Evolutionary conservation across 2,113 vertebrate genomes (phyloP).

Genomic region (Eubucco bourcierii): DNA sequence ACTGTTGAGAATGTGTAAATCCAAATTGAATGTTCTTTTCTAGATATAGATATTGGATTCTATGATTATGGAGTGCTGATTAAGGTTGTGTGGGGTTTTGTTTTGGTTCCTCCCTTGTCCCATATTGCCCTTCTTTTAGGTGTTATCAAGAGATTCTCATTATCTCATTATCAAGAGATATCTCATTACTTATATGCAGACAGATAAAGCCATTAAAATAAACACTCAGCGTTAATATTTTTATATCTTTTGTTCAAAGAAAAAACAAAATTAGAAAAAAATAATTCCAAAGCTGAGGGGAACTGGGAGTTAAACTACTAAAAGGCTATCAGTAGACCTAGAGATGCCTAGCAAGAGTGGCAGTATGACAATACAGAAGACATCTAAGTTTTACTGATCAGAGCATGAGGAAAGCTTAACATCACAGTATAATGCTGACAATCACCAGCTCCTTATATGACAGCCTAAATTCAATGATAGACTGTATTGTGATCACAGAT

Average conservation of each 20-base stretch:
- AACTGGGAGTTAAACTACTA: background rate
- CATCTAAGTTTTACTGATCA: background rate
- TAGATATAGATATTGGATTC: background rate
- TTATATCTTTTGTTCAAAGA: background rate
- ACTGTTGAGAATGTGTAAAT: background rate
- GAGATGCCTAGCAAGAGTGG: background rate
- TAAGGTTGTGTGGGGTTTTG: background rate
- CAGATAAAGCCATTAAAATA: background rate
- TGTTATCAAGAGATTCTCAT: background rate
- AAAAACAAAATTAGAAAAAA: background rate
- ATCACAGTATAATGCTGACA: background rate
- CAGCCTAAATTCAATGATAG: background rate
- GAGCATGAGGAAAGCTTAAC: background rate
- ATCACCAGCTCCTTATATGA: background rate
- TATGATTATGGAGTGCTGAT: background rate
- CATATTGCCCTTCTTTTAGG: background rate
- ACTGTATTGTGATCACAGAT: background rate
- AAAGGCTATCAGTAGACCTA: background rate
- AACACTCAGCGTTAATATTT: background rate
- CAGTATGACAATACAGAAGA: background rate
- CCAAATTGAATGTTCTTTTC: background rate
- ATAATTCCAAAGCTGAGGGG: background rate
- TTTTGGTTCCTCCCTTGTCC: background rate
- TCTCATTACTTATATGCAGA: background rate
- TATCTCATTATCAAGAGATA: no score